Evolutionary conservation across 2,797 vertebrate genomes (phyloP).

Genomic region (Xiphophorus birchmanni): DNA sequence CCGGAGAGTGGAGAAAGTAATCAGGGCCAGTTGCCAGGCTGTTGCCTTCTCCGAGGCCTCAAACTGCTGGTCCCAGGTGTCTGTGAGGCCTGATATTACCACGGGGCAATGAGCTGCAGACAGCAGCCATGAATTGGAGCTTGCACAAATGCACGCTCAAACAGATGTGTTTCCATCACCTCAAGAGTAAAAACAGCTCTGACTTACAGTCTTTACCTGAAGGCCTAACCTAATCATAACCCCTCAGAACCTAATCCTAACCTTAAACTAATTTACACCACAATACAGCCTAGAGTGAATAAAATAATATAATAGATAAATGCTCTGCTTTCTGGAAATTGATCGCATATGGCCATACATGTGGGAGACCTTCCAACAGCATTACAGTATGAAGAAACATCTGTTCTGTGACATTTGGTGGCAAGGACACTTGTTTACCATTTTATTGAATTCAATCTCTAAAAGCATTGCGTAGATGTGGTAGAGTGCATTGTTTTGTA

Average conservation of each 20-base stretch:
- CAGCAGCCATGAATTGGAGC: slow-evolving; percentile 55
- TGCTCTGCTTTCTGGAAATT: slow-evolving; percentile 9
- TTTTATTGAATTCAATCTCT: slow-evolving; percentile 36
- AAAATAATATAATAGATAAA: slow-evolving; percentile 11
- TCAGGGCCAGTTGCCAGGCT: slow-evolving; percentile 77
- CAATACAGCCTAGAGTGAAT: slow-evolving; percentile 1
- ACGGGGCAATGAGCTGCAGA: slow-evolving; percentile 81
- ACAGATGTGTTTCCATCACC: slow-evolving; percentile 17
- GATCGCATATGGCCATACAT: slow-evolving; percentile 16
- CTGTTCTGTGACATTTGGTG: slow-evolving; percentile 22
- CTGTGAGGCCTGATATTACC: slow-evolving; percentile 74
- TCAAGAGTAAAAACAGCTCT: slow-evolving; percentile 3
- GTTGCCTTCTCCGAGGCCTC: slow-evolving; percentile 72
- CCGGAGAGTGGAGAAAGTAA: slow-evolving; percentile 81
- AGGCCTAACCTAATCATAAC: neutral
- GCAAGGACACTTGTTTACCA: slow-evolving; percentile 17
- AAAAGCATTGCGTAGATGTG: slow-evolving; percentile 29
- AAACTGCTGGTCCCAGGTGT: slow-evolving; percentile 78
- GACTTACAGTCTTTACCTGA: slow-evolving; percentile 5
- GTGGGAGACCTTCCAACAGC: slow-evolving; percentile 26
- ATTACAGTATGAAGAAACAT: slow-evolving; percentile 35
- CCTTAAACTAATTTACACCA: neutral
- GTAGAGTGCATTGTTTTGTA: slow-evolving; percentile 51
- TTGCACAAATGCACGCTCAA: slow-evolving; percentile 12
- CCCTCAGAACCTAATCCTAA: neutral